Percentiles rank a stretch among this genome's conserved stretches.
phyloP scores from a whole-genome alignment of 2,888 invertebrate genomes.

The Mechanitis mazaeus region DNA sequence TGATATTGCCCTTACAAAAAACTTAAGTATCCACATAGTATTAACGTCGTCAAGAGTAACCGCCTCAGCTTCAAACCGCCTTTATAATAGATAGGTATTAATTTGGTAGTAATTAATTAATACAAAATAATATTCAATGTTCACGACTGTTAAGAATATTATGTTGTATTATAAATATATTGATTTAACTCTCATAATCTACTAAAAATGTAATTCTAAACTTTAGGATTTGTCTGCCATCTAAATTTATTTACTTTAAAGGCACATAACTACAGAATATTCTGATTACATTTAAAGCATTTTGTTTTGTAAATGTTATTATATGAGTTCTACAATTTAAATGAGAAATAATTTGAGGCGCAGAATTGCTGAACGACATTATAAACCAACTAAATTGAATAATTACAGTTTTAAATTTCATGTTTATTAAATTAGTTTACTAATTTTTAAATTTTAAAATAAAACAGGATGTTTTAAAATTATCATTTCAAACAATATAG shows the following conservation, averaged over 20 bases:
- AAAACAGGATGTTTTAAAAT: conserved; percentile 14
- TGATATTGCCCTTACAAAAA: no score
- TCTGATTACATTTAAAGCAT: conserved; percentile 1
- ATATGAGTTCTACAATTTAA: not conserved
- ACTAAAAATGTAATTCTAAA: not conserved
- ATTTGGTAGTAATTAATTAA: no score
- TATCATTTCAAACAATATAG: conserved; percentile 17
- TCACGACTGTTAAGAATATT: not conserved
- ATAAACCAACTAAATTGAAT: not conserved
- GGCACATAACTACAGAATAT: conserved; percentile 4
- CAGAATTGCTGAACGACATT: not conserved
- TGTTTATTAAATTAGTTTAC: not conserved
- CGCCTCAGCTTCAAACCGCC: no score
- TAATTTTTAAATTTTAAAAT: conserved; percentile 3
- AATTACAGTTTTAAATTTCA: not conserved
- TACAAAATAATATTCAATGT: no score
- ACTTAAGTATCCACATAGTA: no score
- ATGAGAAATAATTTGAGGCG: not conserved
- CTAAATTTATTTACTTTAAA: not conserved
- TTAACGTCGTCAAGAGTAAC: no score
- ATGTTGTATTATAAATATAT: conserved; percentile 2
- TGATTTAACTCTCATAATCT: not conserved
- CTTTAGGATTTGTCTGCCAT: not conserved
- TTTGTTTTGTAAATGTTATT: not conserved
- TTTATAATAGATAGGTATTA: no score